Conservation (phyloP, 2,113 vertebrate genomes). For the Ceyx cyanopectus region DNA sequence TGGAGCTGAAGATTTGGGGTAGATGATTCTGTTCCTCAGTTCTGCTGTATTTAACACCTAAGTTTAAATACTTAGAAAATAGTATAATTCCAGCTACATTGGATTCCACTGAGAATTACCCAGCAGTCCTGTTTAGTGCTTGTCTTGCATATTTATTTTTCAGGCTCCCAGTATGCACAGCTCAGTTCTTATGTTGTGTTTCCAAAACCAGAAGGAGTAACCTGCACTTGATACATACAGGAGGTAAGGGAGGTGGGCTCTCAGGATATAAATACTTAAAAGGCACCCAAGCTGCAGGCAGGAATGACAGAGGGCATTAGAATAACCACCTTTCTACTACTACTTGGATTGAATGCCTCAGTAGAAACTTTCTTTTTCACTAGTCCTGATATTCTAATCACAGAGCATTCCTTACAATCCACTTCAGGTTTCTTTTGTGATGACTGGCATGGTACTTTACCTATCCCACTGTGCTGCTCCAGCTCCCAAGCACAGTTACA, state of each 20-base stretch:
- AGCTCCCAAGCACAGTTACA: neutral
- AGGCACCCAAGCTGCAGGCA: neutral
- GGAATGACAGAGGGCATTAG: neutral
- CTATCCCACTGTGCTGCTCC: neutral
- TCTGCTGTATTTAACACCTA: neutral
- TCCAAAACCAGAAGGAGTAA: neutral
- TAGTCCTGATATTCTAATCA: neutral
- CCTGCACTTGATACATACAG: neutral
- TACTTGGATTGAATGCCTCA: neutral
- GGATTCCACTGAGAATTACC: neutral
- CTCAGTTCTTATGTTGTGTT: neutral
- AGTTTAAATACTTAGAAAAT: neutral
- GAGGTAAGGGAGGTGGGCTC: neutral
- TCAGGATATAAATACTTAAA: neutral
- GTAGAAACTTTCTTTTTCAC: neutral
- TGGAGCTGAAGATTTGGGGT: neutral
- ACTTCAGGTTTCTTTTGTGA: neutral
- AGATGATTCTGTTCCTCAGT: neutral
- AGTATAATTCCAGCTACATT: neutral
- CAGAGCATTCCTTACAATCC: neutral
- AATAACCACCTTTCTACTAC: neutral
- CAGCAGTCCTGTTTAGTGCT: neutral
- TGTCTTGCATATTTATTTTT: neutral
- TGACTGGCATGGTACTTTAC: neutral
- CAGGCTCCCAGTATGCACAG: neutral